Conservation (phyloP, 23 tunicate species). For the Halocynthia roretzi region DNA sequence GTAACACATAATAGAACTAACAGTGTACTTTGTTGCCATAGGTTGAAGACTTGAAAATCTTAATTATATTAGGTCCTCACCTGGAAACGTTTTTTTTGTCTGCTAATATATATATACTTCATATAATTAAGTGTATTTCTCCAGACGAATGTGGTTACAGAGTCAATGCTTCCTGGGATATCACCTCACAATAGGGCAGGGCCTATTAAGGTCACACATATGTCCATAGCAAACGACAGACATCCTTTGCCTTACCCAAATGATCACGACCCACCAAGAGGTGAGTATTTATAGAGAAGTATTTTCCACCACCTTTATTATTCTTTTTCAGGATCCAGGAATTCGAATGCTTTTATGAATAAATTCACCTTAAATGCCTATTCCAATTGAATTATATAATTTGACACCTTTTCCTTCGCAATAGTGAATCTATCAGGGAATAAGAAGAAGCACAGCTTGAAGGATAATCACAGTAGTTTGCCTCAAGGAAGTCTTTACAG, state of each 20-base stretch:
- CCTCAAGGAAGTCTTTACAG: conserved; percentile 76
- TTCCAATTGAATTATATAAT: too few species aligned
- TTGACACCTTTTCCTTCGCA: too few species aligned
- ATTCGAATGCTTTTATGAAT: not conserved
- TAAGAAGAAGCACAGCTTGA: too few species aligned
- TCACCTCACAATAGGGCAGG: conserved; percentile 89
- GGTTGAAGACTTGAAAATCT: too few species aligned
- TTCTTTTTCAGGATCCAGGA: not conserved
- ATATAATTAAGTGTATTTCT: too few species aligned
- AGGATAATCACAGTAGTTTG: conserved; percentile 27
- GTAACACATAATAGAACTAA: too few species aligned
- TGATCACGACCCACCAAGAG: conserved; percentile 28
- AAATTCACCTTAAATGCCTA: not conserved
- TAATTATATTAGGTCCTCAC: too few species aligned
- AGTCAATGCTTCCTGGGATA: conserved; percentile 83
- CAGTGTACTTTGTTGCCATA: too few species aligned
- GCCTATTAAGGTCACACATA: conserved; percentile 86
- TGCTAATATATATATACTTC: conserved; percentile 13
- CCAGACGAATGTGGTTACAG: not conserved
- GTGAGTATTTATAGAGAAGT: conserved; percentile 1
- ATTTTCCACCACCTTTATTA: not conserved
- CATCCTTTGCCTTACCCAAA: conserved; percentile 50
- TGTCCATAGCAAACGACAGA: conserved; percentile 77
- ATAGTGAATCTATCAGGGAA: too few species aligned
- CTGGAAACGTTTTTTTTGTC: conserved; percentile 12